Base-by-base conservation (phyloP, 2,797 vertebrate genomes). In the Falco concolor region DNA sequence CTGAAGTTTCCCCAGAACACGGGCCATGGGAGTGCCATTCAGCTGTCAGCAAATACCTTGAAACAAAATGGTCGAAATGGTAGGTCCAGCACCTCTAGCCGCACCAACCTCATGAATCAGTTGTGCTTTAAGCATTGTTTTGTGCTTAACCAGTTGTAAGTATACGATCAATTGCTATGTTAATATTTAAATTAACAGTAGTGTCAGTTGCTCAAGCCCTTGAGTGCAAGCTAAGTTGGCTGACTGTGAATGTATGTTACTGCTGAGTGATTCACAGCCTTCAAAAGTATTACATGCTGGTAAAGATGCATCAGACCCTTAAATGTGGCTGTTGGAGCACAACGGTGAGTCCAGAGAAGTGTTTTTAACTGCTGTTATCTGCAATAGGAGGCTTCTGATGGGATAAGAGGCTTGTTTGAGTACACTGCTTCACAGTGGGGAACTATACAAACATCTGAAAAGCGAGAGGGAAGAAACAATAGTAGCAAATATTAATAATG, bases 61-160 rank as follows among this genome's bases (percentile, higher is more conserved):
- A 99, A 99, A 95, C 99, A 99, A 93, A 99, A 99, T n/a, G 99
- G 99, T 38, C 98, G 99, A 78, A 99, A 99, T 3, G 99, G 99
- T 99, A 97, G 96, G 98, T 96, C 59, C 81, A 61, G 69, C 72
- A 45, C 28, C 22, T 75, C 56, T 18, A 10, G 53, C 36, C 36
- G 30, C 1, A 0, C 13, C 8, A 2, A 20, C 42, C 34, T 90
- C 25, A 9, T 13, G 5, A 89, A 61, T 27, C 45, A 30, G 14
- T 54, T 5, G 1, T 47, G 36, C 40, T 54, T 70, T n/a, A 38
- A 53, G 67, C 52, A 36, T 27, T 65, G 27, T 64, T 84, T 68
- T 60, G 22, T 75, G 34, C 65, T 93, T 75, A 80, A 68, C 19
- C 15, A 22, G 22, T 57, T 8, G 23, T 34, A 87, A 63, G 15